Percentiles rank a stretch among this genome's conserved stretches.
Evolutionary conservation across 1,140 invertebrate species (phyloP).

Genomic region (Steinernema khuongi): DNA sequence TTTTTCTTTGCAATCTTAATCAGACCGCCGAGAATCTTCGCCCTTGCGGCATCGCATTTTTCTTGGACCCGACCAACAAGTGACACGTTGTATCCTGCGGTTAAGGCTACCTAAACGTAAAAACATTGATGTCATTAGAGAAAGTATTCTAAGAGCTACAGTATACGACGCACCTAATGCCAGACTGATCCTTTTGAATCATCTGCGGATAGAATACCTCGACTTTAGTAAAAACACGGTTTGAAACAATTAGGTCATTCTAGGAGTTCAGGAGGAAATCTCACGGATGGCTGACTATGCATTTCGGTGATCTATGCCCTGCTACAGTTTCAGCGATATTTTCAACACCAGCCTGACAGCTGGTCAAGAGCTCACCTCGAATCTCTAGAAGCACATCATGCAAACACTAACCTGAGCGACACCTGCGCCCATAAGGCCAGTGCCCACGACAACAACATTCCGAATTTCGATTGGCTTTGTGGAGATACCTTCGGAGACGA

Average conservation of each 20-base stretch:
- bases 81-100: constrained; percentile 61
- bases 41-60: constrained; percentile 27
- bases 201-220: no score
- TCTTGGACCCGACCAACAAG: constrained; percentile 18
- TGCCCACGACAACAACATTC: constrained; percentile 45
- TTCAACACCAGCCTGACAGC: background rate
- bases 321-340: background rate
- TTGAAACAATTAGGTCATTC: no score
- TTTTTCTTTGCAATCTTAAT: constrained; percentile 69
- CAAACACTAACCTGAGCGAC: constrained; percentile 44
- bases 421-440: constrained; percentile 45
- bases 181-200: no score
- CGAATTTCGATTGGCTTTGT: background rate
- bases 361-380: background rate
- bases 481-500: constrained; percentile 5
- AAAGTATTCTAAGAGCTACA: background rate
- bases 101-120: constrained; percentile 63
- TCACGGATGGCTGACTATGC: background rate
- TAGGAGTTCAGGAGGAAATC: background rate
- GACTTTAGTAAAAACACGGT: no score
- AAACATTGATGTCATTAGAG: background rate
- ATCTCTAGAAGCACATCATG: background rate
- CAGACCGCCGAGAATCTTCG: constrained; percentile 8
- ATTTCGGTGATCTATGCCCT: background rate
- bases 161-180: no score